Evolutionary conservation across 2,888 invertebrate species (phyloP).

Genomic region (Aleiodes testaceus): DNA sequence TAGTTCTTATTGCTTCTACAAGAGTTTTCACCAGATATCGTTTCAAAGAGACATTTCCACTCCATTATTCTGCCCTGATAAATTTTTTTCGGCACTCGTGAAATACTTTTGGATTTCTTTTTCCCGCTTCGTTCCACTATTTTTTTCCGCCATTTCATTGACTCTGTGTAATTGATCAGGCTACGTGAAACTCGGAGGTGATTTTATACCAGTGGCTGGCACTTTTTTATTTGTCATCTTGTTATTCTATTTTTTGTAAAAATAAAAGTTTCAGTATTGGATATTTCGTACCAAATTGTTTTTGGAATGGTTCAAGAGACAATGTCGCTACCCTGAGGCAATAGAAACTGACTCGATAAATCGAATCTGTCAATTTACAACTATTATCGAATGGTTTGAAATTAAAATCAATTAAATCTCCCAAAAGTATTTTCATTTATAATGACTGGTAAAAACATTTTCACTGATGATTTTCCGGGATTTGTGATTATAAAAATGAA

Average conservation of each 20-base stretch:
- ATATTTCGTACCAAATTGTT: neutral
- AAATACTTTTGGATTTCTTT: conserved; percentile 8
- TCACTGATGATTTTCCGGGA: too few relatives aligned
- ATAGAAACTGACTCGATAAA: conserved; percentile 13
- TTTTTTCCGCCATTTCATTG: neutral
- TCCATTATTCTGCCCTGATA: neutral
- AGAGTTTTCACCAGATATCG: neutral
- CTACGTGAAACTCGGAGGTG: neutral
- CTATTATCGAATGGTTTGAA: conserved; percentile 4
- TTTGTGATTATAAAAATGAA: too few relatives aligned
- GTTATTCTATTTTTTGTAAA: neutral
- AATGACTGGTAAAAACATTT: too few relatives aligned
- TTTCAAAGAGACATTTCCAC: conserved; percentile 6
- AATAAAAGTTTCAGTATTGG: neutral
- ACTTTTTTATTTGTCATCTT: neutral
- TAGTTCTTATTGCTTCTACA: neutral
- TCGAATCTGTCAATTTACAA: neutral
- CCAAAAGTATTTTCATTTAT: too few relatives aligned
- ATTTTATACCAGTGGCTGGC: neutral
- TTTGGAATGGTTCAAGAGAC: neutral
- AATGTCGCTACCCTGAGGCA: neutral
- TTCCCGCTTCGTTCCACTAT: neutral
- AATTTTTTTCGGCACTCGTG: neutral
- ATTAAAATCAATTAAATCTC: neutral
- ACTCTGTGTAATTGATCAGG: conserved; percentile 5